Evolutionary conservation across 2,113 vertebrate species (phyloP), one percentile per base, ranked within the genome.

Genomic region (Eulemur rufifrons): DNA sequence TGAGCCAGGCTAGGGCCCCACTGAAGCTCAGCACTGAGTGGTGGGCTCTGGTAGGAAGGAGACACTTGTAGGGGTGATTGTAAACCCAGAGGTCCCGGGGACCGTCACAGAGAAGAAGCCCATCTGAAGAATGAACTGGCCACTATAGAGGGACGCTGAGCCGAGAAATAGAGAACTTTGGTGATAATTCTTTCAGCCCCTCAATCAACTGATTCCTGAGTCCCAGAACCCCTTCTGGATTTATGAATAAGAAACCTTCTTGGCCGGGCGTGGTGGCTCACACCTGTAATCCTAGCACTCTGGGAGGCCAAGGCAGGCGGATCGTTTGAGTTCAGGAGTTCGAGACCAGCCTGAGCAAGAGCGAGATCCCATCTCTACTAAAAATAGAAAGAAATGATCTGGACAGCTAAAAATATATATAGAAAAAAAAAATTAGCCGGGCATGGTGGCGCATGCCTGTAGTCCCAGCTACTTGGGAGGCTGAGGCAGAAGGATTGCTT

Each of bases 141-240:
- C 23, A 29, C 10, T 17, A 0, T 6, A 17, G 54, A 37, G 13
- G 18, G 50, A 59, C 15, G 0, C 0, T 0, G 25, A 39, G 39
- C 81, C 81, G 66, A 83, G 59, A 56, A 32, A 82, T 37, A n/a
- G 92, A 85, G 56, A 25, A 17, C 47, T 37, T 50, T 50, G 52
- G 32, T 45, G 18, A 15, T 34, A 34, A 42, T 78, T 78, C 47
- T 74, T 80, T 78, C 18, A 77, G 25, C 15, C 11, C 20, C 37
- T 92, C 76, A 56, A 13, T 50, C 56, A 39, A 7, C 81, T 86
- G 56, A 68, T 66, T 84, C 56, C 21, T 8, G 64, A 87, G 39
- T 69, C 64, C 82, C 27, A 76, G 71, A 87, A 81, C 42, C 18
- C 52, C 20, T 59, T 92, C 34, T 32, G 4, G 42, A 54, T 91